phyloP scores from a whole-genome alignment of 2,113 vertebrate genomes.

The Chlorodrepanis virens region DNA sequence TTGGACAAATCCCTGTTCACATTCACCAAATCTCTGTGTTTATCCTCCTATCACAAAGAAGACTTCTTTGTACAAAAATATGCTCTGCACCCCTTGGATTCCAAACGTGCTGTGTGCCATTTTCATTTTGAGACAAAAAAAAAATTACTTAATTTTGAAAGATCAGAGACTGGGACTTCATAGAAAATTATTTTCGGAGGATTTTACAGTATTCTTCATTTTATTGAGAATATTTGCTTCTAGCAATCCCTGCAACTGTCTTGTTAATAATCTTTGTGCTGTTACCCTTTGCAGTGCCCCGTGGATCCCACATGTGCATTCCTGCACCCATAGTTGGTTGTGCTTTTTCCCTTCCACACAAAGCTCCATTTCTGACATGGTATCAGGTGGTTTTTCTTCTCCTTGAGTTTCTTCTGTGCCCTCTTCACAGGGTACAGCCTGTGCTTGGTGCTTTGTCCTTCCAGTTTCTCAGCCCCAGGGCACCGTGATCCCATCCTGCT shows the following conservation, averaged over 20 bases:
- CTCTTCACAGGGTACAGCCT: background rate
- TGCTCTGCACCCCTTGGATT: background rate
- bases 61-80: background rate
- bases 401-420: background rate
- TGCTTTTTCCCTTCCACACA: background rate
- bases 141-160: background rate
- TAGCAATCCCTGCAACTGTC: background rate
- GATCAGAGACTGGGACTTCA: background rate
- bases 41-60: background rate
- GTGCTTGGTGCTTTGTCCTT: background rate
- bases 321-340: background rate
- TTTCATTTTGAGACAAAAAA: background rate
- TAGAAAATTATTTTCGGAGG: background rate
- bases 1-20: background rate
- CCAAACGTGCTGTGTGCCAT: background rate
- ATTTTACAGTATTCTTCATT: background rate
- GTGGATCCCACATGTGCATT: accelerated
- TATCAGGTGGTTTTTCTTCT: background rate
- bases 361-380: accelerated
- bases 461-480: background rate
- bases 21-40: background rate
- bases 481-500: background rate
- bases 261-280: accelerated
- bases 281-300: background rate
- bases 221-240: background rate